phyloP scores from a whole-genome alignment of 2,113 vertebrate species.

The Neofelis nebulosa region DNA sequence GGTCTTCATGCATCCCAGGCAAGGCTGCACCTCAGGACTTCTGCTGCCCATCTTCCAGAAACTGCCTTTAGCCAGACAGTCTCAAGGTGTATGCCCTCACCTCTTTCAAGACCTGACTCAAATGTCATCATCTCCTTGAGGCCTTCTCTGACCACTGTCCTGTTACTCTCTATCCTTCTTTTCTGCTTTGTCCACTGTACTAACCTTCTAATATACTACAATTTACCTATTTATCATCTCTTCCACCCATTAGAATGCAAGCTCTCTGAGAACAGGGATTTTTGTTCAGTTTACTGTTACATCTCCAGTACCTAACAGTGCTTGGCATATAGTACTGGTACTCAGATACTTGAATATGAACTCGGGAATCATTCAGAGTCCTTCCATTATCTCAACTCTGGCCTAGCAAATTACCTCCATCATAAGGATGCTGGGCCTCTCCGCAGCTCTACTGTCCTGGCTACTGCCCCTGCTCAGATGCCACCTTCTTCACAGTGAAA shows the following conservation, averaged over 20 bases:
- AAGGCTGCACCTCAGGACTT: not conserved
- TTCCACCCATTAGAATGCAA: not conserved
- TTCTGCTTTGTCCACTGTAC: not conserved
- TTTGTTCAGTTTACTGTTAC: not conserved
- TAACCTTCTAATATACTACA: not conserved
- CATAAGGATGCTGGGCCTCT: not conserved
- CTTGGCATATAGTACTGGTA: not conserved
- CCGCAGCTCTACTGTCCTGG: not conserved
- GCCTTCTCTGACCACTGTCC: not conserved
- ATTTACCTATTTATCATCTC: not conserved
- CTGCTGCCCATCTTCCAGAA: not conserved
- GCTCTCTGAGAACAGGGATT: not conserved
- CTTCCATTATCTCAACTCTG: not conserved
- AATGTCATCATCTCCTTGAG: not conserved
- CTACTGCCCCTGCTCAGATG: not conserved
- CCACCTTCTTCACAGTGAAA: too few relatives aligned
- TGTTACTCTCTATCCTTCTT: not conserved
- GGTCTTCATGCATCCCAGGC: rapidly evolving
- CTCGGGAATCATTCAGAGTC: not conserved
- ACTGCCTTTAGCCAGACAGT: not conserved
- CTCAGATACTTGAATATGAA: not conserved
- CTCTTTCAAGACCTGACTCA: not conserved
- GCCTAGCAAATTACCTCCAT: not conserved
- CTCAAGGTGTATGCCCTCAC: not conserved
- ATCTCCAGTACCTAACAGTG: not conserved